phyloP scores from a whole-genome alignment of 1,140 invertebrate genomes.

The Drosophila aff. region DNA sequence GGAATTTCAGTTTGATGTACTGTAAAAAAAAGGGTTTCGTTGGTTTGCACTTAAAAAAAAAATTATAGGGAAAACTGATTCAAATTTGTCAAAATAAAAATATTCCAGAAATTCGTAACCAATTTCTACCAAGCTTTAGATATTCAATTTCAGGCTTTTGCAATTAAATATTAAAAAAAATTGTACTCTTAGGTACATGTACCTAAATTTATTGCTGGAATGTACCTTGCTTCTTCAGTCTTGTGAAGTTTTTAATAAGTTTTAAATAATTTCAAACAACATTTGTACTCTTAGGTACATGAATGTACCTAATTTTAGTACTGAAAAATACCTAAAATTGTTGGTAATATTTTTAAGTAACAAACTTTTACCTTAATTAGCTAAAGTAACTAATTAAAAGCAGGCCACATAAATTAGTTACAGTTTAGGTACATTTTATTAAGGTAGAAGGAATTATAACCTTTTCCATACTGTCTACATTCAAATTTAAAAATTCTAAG shows the following conservation, averaged over 20 bases:
- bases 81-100: neutral
- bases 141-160: too few relatives aligned
- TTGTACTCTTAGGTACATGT: neutral
- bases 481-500: too few relatives aligned
- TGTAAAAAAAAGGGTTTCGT: slow-evolving; percentile 2
- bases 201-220: neutral
- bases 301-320: neutral
- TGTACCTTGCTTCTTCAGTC: too few relatives aligned
- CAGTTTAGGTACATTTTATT: neutral
- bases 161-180: neutral
- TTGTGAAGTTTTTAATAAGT: neutral
- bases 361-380: neutral
- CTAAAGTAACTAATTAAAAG: neutral
- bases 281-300: neutral
- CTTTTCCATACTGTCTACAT: neutral
- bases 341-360: neutral
- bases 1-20: slow-evolving; percentile 4
- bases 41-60: neutral
- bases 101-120: neutral
- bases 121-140: neutral
- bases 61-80: neutral
- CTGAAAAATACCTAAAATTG: neutral
- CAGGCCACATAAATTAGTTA: neutral
- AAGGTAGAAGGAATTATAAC: neutral
- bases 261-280: neutral